Base-by-base conservation (phyloP, 2,797 vertebrate genomes). In the Psittacula echo region DNA sequence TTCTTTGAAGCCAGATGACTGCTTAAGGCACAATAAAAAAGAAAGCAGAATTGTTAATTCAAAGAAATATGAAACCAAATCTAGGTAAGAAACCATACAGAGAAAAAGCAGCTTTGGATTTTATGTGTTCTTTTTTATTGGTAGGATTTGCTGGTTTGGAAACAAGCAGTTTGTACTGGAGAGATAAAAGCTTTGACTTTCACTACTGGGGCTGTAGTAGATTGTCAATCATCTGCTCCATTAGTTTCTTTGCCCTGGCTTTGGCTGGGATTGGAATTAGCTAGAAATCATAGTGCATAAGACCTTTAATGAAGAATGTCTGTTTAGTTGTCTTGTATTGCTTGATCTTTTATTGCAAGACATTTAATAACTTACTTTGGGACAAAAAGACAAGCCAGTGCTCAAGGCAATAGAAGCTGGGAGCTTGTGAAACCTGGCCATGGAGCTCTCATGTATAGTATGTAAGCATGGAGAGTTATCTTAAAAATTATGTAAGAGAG, bases 1-100 rank as follows among this genome's bases (percentile, higher is more conserved):
- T 67, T 88, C 91, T 96, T 94, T 96, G 92, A 97, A 96, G 62
- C 39, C 89, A 83, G 61, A 85, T 83, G 76, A 88, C 48, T 79
- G 93, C 95, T 95, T 66, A 70, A 94, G 75, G 92, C 64, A 70
- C 61, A 87, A 92, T 72, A 73, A 89, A 85, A 93, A 84, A 78
- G 32, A 70, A 72, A 76, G 54, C 17, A 61, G 50, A 92, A 95
- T 91, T 80, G 89, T 91, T 78, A 87, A 94, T 86, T 90, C 72
- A 77, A 86, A 94, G 92, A 94, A 89, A 72, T 89, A 61, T 8
- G 66, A 89, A 50, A 45, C 4, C 24, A 11, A 75, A 34, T 51
- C 26, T 77, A 65, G 44, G 65, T 56, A 74, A 73, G 61, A 84
- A 91, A 56, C 14, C 24, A 54, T 53, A 58, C 3, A 51, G 30